Evolutionary conservation across 2,113 vertebrate genomes (phyloP).

Genomic region (Pelodiscus sinensis): DNA sequence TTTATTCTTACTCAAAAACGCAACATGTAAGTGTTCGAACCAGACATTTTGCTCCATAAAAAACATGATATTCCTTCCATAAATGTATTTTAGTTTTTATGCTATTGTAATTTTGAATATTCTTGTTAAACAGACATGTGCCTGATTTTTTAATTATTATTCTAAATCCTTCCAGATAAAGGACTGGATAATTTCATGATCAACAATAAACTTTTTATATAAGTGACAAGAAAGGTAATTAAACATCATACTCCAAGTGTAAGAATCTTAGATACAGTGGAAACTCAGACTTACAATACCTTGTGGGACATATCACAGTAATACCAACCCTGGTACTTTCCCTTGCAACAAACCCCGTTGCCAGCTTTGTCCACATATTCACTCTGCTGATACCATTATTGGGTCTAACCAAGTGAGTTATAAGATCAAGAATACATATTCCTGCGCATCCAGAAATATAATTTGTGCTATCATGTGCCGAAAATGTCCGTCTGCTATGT

Average conservation of each 20-base stretch:
- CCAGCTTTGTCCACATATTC: too few species aligned
- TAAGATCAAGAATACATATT: too few species aligned
- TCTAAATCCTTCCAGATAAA: background rate
- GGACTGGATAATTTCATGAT: background rate
- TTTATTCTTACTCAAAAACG: background rate
- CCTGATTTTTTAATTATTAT: background rate
- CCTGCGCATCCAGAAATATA: too few species aligned
- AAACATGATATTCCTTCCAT: background rate
- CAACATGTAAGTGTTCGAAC: background rate
- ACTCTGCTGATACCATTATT: too few species aligned
- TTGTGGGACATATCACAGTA: too few species aligned
- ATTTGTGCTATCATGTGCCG: too few species aligned
- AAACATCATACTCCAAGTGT: background rate
- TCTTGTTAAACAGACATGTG: background rate
- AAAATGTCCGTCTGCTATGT: too few species aligned
- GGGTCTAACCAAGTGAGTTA: too few species aligned
- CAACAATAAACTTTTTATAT: background rate
- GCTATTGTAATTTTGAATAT: background rate
- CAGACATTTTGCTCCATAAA: background rate
- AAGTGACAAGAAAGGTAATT: background rate
- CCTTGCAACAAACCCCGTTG: too few species aligned
- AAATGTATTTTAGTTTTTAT: background rate
- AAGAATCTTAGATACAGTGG: background rate
- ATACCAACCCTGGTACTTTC: too few species aligned
- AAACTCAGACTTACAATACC: too few species aligned